Evolutionary conservation across 2,797 vertebrate species (phyloP), one percentile per base, ranked within the genome.

Genomic region (Ibycter americanus): DNA sequence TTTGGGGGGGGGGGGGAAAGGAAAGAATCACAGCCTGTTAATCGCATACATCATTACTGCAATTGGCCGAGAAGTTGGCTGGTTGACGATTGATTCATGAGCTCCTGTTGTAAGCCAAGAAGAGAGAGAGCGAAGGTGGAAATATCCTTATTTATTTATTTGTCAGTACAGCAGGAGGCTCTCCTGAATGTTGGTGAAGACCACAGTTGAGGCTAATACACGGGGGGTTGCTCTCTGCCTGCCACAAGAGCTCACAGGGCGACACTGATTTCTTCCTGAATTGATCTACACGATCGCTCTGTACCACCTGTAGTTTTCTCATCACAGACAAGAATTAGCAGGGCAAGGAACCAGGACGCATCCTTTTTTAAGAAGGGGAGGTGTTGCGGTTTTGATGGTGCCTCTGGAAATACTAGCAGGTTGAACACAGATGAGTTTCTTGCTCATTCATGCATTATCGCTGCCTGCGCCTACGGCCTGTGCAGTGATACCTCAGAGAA

Each of bases 51-150:
- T 97, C 92, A 93, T 97, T 89, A 96, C 61, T 10, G 8, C 77
- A 89, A 93, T 71, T 83, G 96, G 92, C 95, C 79, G 80, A 91
- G 73, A 97, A 82, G 90, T 63, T 95, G 91, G 88, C 94, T 97
- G n/a, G 46, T 90, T 94, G 92, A 81, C 5, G 77, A 83, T 74
- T 95, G 97, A 96, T 90, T 92, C 94, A 95, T 66, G 62, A 95
- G 83, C 38, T 87, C 27, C 66, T 18, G 58, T 19, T 15, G 63
- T 74, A 90, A 85, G 92, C 83, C 95, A 77, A 90, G 70, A 74
- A 63, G 47, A 16, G 77, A 38, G 63, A 63, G 47, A 16, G 22
- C 26, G 32, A 72, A 66, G 77, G 93, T 25, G 44, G 90, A 78
- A 93, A 81, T 68, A 46, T 63, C 89, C 63, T 32, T 87, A 59